Evolutionary conservation across 1,140 invertebrate genomes (phyloP).

Genomic region (Drosophila punjabiensis): DNA sequence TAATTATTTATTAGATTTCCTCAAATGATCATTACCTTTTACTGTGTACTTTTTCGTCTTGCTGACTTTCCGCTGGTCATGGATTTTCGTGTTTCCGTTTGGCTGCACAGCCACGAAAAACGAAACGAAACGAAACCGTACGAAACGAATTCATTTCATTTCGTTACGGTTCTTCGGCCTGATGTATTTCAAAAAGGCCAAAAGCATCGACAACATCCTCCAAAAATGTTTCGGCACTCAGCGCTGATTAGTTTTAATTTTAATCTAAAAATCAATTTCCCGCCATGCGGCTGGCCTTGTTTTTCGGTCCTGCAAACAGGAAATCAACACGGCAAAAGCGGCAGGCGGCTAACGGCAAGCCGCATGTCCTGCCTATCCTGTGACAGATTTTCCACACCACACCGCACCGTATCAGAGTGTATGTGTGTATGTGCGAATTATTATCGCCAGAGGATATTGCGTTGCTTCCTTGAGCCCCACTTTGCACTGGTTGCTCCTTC

Average conservation of each 20-base stretch:
- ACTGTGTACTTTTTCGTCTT: slow-evolving; percentile 14
- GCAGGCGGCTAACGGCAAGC: slow-evolving; percentile 3
- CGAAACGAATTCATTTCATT: slow-evolving; percentile 77
- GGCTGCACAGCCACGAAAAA: slow-evolving; percentile 68
- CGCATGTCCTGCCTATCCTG: slow-evolving; percentile 55
- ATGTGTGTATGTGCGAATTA: slow-evolving; percentile 52
- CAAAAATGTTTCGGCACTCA: slow-evolving; percentile 63
- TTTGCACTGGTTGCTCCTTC: slow-evolving; percentile 22
- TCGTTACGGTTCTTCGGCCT: slow-evolving; percentile 81
- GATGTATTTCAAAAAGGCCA: slow-evolving; percentile 69
- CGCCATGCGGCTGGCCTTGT: slow-evolving; percentile 66
- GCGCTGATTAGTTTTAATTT: slow-evolving; percentile 85
- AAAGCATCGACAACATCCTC: slow-evolving; percentile 41
- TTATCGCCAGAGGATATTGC: slow-evolving; percentile 79
- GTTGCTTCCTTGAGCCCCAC: slow-evolving; percentile 53
- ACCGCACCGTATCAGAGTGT: neutral
- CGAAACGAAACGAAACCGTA: slow-evolving; percentile 66
- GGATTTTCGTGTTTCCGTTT: slow-evolving; percentile 77
- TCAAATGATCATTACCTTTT: neutral
- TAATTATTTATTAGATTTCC: too few species aligned
- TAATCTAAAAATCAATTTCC: slow-evolving; percentile 85
- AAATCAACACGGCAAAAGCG: slow-evolving; percentile 78
- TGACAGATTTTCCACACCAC: slow-evolving; percentile 60
- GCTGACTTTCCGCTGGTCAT: slow-evolving; percentile 46
- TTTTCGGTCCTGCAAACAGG: slow-evolving; percentile 77